Percentiles rank a stretch among this genome's conserved stretches.
Evolutionary conservation across 2,113 vertebrate species (phyloP).

Genomic region (Myotis lucifugus): DNA sequence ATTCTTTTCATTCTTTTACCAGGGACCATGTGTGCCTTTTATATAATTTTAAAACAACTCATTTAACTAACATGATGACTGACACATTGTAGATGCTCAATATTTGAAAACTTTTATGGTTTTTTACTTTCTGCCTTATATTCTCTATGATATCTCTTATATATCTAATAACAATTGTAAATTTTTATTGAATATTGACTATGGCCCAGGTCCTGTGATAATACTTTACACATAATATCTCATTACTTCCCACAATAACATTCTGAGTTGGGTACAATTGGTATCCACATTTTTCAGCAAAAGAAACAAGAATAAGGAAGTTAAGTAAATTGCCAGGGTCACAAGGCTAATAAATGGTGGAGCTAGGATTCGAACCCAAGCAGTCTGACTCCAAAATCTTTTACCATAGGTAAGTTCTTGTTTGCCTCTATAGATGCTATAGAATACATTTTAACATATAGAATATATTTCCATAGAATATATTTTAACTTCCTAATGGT

Average conservation of each 20-base stretch:
- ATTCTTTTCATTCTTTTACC: slow-evolving; percentile 26
- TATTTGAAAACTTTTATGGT: background rate
- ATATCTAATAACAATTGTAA: background rate
- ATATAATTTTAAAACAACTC: background rate
- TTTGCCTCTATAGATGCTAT: background rate
- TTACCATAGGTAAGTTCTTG: background rate
- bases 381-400: background rate
- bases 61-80: background rate
- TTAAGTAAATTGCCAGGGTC: background rate
- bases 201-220: background rate
- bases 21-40: background rate
- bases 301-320: background rate
- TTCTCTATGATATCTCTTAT: background rate
- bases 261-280: background rate
- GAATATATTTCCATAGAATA: background rate
- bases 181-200: background rate
- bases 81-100: background rate
- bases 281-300: background rate
- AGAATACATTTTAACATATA: background rate
- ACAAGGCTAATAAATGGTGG: background rate
- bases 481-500: background rate
- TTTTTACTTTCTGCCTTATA: slow-evolving; percentile 30
- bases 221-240: background rate
- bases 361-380: background rate
- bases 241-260: background rate